Evolutionary conservation across 2,113 vertebrate genomes (phyloP).

Genomic region (Proterorhinus semilunaris): DNA sequence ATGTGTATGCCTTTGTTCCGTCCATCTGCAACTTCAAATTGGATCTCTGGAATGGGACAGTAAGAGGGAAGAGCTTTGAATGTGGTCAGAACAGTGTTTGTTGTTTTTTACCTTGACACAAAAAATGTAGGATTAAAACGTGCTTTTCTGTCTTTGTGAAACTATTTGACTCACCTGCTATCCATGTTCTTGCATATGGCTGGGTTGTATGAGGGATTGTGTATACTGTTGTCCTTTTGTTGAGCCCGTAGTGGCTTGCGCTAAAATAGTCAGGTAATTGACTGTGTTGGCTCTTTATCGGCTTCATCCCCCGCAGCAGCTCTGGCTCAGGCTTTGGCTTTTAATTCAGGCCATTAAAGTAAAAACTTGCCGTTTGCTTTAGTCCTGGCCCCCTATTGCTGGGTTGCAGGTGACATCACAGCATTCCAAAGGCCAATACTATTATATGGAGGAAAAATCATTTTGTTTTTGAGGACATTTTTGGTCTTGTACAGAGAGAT

Average conservation of each 20-base stretch:
- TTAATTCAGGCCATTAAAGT: constrained; percentile 48
- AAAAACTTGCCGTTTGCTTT: constrained; percentile 30
- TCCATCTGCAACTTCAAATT: no score
- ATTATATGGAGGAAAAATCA: no score
- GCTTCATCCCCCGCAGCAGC: constrained; percentile 8
- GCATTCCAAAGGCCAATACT: no score
- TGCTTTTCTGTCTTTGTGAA: not conserved
- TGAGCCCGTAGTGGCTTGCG: constrained; percentile 13
- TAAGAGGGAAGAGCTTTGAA: no score
- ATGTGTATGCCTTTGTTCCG: no score
- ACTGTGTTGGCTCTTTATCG: constrained; percentile 28
- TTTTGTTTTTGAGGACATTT: no score
- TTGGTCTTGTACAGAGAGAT: no score
- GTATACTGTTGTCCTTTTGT: constrained; percentile 5
- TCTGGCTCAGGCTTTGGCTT: constrained; percentile 19
- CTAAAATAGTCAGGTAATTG: constrained; percentile 21
- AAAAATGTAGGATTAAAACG: no score
- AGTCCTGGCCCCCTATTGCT: constrained; percentile 38
- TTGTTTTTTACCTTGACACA: no score
- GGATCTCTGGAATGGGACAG: no score
- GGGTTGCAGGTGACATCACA: no score
- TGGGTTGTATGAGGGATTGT: not conserved
- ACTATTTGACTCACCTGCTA: not conserved
- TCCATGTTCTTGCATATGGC: not conserved
- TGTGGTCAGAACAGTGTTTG: no score